Conservation (phyloP, 2,888 invertebrate species). For the Nomada fucata region DNA sequence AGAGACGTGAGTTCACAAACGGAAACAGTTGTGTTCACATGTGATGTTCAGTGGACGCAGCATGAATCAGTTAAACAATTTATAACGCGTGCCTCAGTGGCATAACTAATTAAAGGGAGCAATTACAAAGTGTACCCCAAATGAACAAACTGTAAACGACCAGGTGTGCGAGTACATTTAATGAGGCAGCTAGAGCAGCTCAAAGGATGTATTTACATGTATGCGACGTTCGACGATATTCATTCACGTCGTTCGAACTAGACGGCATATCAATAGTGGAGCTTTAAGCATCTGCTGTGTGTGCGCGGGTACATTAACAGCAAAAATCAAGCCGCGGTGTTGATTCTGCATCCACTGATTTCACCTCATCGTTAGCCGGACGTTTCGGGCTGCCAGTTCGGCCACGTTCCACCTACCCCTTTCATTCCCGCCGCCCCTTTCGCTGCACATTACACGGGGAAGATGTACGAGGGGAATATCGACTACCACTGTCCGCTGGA, state of each 20-base stretch:
- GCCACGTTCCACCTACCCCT: conserved; percentile 16
- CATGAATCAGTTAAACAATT: too few relatives aligned
- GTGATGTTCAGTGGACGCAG: too few relatives aligned
- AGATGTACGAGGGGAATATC: conserved; percentile 77
- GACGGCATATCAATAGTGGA: conserved; percentile 26
- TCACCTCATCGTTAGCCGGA: conserved; percentile 66
- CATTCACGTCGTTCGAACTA: conserved; percentile 17
- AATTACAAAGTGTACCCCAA: conserved; percentile 2
- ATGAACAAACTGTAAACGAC: not conserved
- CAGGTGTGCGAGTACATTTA: not conserved
- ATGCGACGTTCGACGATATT: not conserved
- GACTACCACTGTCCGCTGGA: conserved; percentile 76
- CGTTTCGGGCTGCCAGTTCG: conserved; percentile 57
- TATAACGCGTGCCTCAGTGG: too few relatives aligned
- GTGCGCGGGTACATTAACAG: conserved; percentile 74
- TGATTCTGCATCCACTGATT: conserved; percentile 72
- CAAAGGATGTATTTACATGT: not conserved
- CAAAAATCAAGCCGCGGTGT: conserved; percentile 69
- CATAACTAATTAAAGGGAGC: not conserved
- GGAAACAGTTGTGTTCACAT: too few relatives aligned
- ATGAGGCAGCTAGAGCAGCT: not conserved
- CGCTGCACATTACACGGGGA: conserved; percentile 54
- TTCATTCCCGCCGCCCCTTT: conserved; percentile 36
- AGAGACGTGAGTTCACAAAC: too few relatives aligned
- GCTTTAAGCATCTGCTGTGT: conserved; percentile 39